Conservation (phyloP, 2,797 vertebrate species). For the Rousettus madagascariensis region DNA sequence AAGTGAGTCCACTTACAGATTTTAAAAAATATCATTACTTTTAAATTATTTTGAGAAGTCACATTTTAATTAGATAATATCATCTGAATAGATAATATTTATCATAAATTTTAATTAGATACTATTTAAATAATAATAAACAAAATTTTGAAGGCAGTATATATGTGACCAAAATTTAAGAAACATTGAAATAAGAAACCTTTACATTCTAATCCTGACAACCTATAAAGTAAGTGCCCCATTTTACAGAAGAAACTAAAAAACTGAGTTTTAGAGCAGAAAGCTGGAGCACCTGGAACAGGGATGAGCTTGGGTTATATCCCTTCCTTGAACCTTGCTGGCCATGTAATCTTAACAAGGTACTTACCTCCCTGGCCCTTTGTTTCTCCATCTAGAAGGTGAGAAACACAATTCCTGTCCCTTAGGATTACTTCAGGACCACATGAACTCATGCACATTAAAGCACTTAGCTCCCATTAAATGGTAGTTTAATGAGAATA, state of each 20-base stretch:
- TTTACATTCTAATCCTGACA: not conserved
- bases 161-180: not conserved
- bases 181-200: not conserved
- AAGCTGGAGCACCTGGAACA: not conserved
- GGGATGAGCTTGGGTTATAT: not conserved
- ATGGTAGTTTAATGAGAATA: not conserved
- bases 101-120: not conserved
- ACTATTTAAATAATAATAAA: not conserved
- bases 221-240: not conserved
- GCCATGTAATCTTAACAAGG: fast-evolving
- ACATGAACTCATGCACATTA: not conserved
- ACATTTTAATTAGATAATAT: not conserved
- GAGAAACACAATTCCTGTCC: not conserved
- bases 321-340: not conserved
- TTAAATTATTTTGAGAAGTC: not conserved
- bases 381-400: not conserved
- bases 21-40: not conserved
- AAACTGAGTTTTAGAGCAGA: not conserved
- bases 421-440: not conserved
- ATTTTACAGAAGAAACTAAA: not conserved
- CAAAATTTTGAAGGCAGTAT: not conserved
- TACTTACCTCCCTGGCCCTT: too few species aligned
- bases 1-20: not conserved
- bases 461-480: not conserved
- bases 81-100: not conserved